These are phyloP conservation scores for Amazona guildingii DNA, from an alignment of 2,113 vertebrate species.

Conservation along the genomic window DNA sequence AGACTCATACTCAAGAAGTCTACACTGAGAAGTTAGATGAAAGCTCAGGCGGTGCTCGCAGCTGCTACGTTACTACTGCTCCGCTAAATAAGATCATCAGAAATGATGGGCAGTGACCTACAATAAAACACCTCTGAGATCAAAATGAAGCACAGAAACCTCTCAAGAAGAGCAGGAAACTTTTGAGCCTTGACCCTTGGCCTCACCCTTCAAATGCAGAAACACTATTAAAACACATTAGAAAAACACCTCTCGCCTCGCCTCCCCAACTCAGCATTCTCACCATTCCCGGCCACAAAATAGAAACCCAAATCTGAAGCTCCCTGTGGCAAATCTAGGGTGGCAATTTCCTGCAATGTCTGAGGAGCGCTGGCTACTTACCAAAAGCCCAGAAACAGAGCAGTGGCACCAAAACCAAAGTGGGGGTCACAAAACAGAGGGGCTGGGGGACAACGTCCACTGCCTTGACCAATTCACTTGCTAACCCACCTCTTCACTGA, in stretches of 20 bases:
- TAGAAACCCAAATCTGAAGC: neutral
- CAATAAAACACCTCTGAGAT: neutral
- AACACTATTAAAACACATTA: neutral
- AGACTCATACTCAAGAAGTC: neutral
- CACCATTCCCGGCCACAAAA: fast-evolving
- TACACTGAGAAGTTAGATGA: neutral
- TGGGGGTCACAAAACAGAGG: neutral
- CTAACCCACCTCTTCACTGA: fast-evolving
- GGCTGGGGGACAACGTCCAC: neutral
- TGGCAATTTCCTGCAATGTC: neutral
- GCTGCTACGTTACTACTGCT: neutral
- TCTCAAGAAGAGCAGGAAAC: neutral
- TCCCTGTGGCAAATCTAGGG: neutral
- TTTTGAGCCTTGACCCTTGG: neutral
- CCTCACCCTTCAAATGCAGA: neutral
- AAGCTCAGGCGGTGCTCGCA: fast-evolving
- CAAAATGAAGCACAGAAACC: neutral
- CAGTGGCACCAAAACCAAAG: neutral
- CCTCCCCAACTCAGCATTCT: neutral
- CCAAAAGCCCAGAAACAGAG: neutral
- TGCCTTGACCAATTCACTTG: neutral
- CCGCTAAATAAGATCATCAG: neutral
- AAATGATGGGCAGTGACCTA: fast-evolving
- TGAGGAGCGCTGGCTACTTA: neutral
- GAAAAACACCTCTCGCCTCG: fast-evolving